Evolutionary conservation across 2,797 vertebrate genomes (phyloP).

Genomic region (Microhierax caerulescens): DNA sequence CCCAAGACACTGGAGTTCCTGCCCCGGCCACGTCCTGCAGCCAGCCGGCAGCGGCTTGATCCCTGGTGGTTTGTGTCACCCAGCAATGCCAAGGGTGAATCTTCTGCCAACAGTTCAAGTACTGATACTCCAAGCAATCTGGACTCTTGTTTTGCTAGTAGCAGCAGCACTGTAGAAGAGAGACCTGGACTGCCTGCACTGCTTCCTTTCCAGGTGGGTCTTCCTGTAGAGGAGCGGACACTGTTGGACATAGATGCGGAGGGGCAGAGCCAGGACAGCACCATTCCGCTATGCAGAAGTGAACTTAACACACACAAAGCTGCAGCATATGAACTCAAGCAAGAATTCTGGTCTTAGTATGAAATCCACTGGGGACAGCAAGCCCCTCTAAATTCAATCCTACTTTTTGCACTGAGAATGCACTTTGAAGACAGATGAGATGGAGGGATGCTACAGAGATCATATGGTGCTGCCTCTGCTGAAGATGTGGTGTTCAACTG

Average conservation of each 20-base stretch:
- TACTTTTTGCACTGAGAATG: slow-evolving; percentile 83
- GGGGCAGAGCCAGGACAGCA: slow-evolving; percentile 90
- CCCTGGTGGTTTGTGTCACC: slow-evolving; percentile 86
- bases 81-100: slow-evolving; percentile 82
- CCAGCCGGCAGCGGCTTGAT: slow-evolving; percentile 84
- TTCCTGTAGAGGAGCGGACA: slow-evolving; percentile 75
- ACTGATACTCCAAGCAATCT: slow-evolving; percentile 93
- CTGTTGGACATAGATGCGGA: slow-evolving; percentile 91
- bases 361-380: slow-evolving; percentile 31
- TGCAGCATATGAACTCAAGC: slow-evolving; percentile 85
- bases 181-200: slow-evolving; percentile 80
- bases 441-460: slow-evolving; percentile 70
- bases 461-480: slow-evolving; percentile 59
- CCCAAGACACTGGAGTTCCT: slow-evolving; percentile 96
- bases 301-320: slow-evolving; percentile 83
- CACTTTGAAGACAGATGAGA: slow-evolving; percentile 81
- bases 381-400: slow-evolving; percentile 66
- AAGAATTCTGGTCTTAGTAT: slow-evolving; percentile 89
- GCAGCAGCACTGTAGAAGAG: slow-evolving; percentile 85
- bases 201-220: slow-evolving; percentile 80
- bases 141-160: slow-evolving; percentile 85
- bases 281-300: slow-evolving; percentile 88
- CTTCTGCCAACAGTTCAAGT: slow-evolving; percentile 91
- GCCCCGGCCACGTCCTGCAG: slow-evolving; percentile 90
- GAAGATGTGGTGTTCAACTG: slow-evolving; percentile 12